Conservation (phyloP, 1,140 invertebrate species). For the Chlorops oryzae region DNA sequence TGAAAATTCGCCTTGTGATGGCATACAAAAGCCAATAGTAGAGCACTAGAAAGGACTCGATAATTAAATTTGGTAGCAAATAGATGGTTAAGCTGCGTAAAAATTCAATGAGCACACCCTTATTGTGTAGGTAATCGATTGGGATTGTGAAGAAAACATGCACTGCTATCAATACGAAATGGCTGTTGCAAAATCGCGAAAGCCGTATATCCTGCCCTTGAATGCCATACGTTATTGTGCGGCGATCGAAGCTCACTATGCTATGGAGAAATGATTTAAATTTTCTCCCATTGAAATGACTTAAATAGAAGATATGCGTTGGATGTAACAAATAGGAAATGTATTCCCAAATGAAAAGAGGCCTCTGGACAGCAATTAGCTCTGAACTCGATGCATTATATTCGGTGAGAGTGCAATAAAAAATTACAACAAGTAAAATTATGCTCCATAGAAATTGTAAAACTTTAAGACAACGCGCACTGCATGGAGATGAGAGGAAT, state of each 20-base stretch:
- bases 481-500: no score
- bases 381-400: constrained; percentile 7
- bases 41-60: constrained; percentile 10
- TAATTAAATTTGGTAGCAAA: constrained; percentile 15
- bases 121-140: constrained; percentile 8
- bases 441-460: no score
- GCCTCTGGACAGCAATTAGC: constrained; percentile 12
- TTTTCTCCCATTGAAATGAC: not conserved
- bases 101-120: not conserved
- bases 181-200: constrained; percentile 1
- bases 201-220: not conserved
- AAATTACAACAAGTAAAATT: no score
- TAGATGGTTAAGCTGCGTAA: constrained; percentile 6
- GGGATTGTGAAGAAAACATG: not conserved
- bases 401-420: constrained; percentile 7
- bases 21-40: constrained; percentile 12
- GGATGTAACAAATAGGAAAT: constrained; percentile 9
- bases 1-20: not conserved
- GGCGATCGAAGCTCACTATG: constrained; percentile 8
- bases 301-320: not conserved
- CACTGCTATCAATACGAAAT: constrained; percentile 3
- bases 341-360: constrained; percentile 15
- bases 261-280: constrained; percentile 2
- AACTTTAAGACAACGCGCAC: no score
- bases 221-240: not conserved